Evolutionary conservation across 30 jellyfish, hydroid and myxozoan genomes (phyloP), one percentile per base, ranked within the genome.

Genomic region (Chironex yamaguchii): DNA sequence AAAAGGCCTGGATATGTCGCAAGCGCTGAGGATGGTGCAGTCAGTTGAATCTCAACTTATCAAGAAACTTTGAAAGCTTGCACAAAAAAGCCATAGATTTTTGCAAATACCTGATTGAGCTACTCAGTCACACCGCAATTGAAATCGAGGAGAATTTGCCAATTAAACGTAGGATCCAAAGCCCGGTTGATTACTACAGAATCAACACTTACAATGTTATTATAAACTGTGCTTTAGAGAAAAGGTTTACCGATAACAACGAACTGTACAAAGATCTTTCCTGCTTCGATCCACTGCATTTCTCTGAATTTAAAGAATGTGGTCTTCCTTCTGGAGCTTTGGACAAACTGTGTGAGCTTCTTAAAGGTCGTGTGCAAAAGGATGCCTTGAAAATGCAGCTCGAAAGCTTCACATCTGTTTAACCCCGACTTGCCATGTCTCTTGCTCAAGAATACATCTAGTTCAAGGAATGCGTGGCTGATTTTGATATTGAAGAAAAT

Each of bases 201-300:
- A 9, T 69, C 3, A 69, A 69, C 29, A 69, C 67, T 24, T 29
- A 3, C 90, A 65, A 81, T 31, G 62, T 81, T 30, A 34, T 81
- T 13, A 67, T 81, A 85, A 85, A 81, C 30, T 2, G 68, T 52
- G 54, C 49, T 48, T 0, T 66, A 33, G 67, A 36, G 34, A 48
- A 3, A 65, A 21, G 85, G 30, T 51, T 81, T 48, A 27, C 25
- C 17, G 62, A 64, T 25, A 74, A 66, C 34, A 34, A 81, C 85
- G 49, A 21, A 65, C 28, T 81, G 86, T 81, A 81, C 84, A 36
- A 66, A 65, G 87, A 81, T 66, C 63, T 81, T 65, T 67, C 91
- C 26, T 81, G 91, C 75, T 48, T 81, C 14, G 86, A 66, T 29
- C 86, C 91, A 34, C 34, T 31, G 51, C 21, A 67, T 17, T 73